phyloP scores from a whole-genome alignment of 2,113 vertebrate species.

The Leucopternis melanops region DNA sequence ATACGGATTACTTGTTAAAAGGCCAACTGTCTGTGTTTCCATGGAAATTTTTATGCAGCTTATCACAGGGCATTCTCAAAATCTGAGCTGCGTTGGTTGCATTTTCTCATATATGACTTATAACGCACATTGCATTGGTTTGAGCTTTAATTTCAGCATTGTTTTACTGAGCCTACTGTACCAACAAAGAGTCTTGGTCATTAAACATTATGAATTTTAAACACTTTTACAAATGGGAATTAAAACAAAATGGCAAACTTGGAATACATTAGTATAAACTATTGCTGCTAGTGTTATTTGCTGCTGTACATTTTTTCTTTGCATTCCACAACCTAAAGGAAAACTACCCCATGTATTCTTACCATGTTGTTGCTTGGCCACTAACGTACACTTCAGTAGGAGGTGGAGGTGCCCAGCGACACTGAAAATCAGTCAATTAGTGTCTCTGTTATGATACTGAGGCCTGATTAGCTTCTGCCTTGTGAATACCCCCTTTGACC shows the following conservation, averaged over 20 bases:
- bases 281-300: background rate
- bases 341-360: background rate
- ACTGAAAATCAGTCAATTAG: conserved; percentile 47
- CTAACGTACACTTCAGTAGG: background rate
- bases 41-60: conserved; percentile 13
- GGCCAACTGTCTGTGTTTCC: conserved; percentile 1
- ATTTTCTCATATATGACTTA: background rate
- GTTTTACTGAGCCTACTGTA: background rate
- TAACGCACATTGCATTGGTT: background rate
- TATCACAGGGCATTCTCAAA: background rate
- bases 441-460: background rate
- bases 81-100: background rate
- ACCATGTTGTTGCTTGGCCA: background rate
- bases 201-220: background rate
- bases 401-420: background rate
- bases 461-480: conserved; percentile 38
- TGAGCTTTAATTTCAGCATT: background rate
- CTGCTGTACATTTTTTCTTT: background rate
- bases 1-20: background rate
- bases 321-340: background rate
- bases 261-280: background rate
- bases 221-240: background rate
- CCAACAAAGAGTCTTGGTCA: background rate
- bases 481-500: conserved; percentile 8
- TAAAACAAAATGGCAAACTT: background rate